These are phyloP conservation scores for Pseudomyrmex concolor DNA, from an alignment of 1,140 invertebrate genomes.

Conservation along the genomic window DNA sequence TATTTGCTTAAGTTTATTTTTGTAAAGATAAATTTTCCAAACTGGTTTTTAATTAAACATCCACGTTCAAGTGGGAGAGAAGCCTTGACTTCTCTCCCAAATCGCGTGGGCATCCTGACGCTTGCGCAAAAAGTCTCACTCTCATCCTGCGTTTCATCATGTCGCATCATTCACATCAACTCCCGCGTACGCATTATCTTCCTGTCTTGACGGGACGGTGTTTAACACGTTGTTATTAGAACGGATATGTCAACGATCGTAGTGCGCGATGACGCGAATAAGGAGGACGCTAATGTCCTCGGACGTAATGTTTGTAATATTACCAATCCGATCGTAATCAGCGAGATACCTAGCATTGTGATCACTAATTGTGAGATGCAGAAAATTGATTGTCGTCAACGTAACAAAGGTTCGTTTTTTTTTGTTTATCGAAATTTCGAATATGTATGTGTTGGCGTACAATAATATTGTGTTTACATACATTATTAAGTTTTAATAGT, in stretches of 20 bases:
- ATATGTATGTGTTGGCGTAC: too few species aligned
- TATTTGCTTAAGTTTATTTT: too few species aligned
- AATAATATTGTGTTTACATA: not conserved
- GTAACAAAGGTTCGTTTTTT: slow-evolving; percentile 72
- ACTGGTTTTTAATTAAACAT: not conserved
- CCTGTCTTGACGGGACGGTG: slow-evolving; percentile 34
- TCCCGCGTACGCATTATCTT: slow-evolving; percentile 66
- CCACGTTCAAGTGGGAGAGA: slow-evolving; percentile 16
- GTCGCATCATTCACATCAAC: slow-evolving; percentile 76
- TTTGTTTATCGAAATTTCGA: not conserved
- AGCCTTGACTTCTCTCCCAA: slow-evolving; percentile 35
- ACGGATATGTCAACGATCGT: slow-evolving; percentile 74
- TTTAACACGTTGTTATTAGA: slow-evolving; percentile 49
- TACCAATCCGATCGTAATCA: slow-evolving; percentile 64
- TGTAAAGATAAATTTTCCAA: not conserved
- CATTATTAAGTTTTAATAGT: too few species aligned
- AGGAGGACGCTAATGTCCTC: slow-evolving; percentile 12
- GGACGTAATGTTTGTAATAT: not conserved
- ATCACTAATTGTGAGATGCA: slow-evolving; percentile 65
- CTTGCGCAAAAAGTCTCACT: slow-evolving; percentile 72
- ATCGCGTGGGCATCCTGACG: slow-evolving; percentile 74
- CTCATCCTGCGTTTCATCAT: slow-evolving; percentile 58
- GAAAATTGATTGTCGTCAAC: slow-evolving; percentile 59
- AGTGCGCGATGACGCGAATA: slow-evolving; percentile 65
- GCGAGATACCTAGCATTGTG: slow-evolving; percentile 73